These are phyloP conservation scores for Bombus impatiens DNA, from an alignment of 1,140 invertebrate species.

Conservation along the genomic window DNA sequence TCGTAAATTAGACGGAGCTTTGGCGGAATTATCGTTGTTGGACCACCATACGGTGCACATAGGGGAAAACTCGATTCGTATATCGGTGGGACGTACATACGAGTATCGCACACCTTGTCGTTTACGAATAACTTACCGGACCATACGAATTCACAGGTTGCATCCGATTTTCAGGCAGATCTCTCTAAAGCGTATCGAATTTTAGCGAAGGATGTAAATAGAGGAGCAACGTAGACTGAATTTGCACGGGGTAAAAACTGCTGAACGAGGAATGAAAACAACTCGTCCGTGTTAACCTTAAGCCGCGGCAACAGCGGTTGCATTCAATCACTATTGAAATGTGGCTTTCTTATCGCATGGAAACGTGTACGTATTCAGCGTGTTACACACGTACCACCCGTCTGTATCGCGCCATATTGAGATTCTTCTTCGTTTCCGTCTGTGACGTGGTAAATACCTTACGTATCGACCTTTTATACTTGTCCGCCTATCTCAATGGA, in stretches of 20 bases:
- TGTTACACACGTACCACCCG: conserved; percentile 2
- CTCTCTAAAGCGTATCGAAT: conserved; percentile 69
- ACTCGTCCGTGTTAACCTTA: conserved; percentile 18
- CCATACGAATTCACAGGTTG: conserved; percentile 15
- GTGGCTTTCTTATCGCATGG: conserved; percentile 56
- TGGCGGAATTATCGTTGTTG: conserved; percentile 20
- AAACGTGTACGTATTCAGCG: conserved; percentile 34
- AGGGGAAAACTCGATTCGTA: conserved; percentile 52
- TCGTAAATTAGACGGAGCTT: background rate
- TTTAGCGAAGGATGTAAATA: conserved; percentile 73
- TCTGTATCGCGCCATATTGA: conserved; percentile 44
- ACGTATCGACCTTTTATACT: background rate
- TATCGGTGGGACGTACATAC: background rate
- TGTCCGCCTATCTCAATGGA: conserved; percentile 21
- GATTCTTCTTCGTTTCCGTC: conserved; percentile 55
- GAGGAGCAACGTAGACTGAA: background rate
- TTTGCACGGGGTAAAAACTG: background rate
- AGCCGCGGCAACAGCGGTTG: conserved; percentile 25
- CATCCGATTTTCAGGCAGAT: conserved; percentile 56
- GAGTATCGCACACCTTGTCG: conserved; percentile 60
- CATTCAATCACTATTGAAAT: conserved; percentile 66
- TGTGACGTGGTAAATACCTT: conserved; percentile 20
- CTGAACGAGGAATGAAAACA: background rate
- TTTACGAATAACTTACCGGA: background rate
- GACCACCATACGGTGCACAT: conserved; percentile 35